A percentile compares a stretch with the other conserved stretches of the same genome.
These are phyloP conservation scores for Saguinus midas DNA, from an alignment of 2,113 vertebrate species.

Conservation along the genomic window DNA sequence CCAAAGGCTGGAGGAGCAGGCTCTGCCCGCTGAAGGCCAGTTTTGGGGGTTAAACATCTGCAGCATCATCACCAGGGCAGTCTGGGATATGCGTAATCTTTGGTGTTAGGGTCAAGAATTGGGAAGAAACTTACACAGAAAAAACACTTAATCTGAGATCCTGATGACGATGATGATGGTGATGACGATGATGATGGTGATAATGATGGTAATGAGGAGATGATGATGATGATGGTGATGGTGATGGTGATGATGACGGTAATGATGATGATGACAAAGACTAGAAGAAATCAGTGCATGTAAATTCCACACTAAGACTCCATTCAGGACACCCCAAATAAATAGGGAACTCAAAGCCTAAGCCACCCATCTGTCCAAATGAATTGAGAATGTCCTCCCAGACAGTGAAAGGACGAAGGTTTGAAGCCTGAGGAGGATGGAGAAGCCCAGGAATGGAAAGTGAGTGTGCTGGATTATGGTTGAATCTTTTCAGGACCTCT, in stretches of 20 bases:
- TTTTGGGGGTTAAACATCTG: background rate
- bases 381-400: background rate
- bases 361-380: too few relatives aligned
- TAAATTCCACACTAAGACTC: accelerated
- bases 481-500: background rate
- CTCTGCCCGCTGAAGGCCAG: background rate
- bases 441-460: background rate
- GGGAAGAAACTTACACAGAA: background rate
- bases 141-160: background rate
- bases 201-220: too few relatives aligned
- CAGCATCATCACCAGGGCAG: background rate
- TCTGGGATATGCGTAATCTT: background rate
- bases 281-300: background rate
- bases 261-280: too few relatives aligned
- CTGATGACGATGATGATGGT: too few relatives aligned
- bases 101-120: background rate
- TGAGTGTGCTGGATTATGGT: accelerated
- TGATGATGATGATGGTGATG: too few relatives aligned
- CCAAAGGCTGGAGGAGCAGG: background rate
- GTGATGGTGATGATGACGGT: background rate
- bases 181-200: too few relatives aligned
- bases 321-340: background rate
- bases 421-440: accelerated
- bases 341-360: background rate
- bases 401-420: background rate